Evolutionary conservation across 1,140 invertebrate genomes (phyloP), one percentile per base, ranked within the genome.

Genomic region (Camponotus pennsylvanicus): DNA sequence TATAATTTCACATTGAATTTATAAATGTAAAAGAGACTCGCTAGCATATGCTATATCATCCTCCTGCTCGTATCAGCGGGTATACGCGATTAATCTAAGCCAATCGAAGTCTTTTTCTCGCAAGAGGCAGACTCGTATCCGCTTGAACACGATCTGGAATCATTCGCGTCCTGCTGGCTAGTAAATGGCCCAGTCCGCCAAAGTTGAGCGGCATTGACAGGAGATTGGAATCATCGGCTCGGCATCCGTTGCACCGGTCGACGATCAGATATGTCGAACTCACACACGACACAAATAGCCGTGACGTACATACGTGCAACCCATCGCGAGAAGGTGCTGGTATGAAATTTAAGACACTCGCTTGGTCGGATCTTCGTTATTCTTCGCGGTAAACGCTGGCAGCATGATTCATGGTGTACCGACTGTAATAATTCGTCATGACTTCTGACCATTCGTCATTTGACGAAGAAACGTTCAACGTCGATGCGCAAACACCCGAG

Each of bases 331-430:
- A 78, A 90, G 83, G 86, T 88, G 89, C 78, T 90, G 71, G 88
- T 90, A 90, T 90, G 89, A 90, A 90, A 90, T 90, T 90, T 90
- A 90, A 90, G 89, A 90, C 86, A 90, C 89, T 88, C 86, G 70
- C 76, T 66, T 59, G 27, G 70, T 66, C 61, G 59, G 86, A 73
- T 90, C 89, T 90, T 90, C 88, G 88, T 90, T 86, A 90, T 90
- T 88, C 86, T 49, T 66, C 78, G 59, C 61, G 55, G 83, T 75
- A 75, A 80, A 90, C 42, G 88, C 88, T 90, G 89, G 86, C 89
- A 90, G 89, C 67, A 90, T 90, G 89, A 90, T 90, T 86, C 89
- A 90, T 88, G 64, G 67, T 76, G 73, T 90, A 90, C 78, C 86
- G 76, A 77, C 82, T 57, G 84, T 78, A 90, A 90, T 90, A 90